Evolutionary conservation across 2,113 vertebrate species (phyloP), one percentile per base, ranked within the genome.

Genomic region (Chloropsis hardwickii): DNA sequence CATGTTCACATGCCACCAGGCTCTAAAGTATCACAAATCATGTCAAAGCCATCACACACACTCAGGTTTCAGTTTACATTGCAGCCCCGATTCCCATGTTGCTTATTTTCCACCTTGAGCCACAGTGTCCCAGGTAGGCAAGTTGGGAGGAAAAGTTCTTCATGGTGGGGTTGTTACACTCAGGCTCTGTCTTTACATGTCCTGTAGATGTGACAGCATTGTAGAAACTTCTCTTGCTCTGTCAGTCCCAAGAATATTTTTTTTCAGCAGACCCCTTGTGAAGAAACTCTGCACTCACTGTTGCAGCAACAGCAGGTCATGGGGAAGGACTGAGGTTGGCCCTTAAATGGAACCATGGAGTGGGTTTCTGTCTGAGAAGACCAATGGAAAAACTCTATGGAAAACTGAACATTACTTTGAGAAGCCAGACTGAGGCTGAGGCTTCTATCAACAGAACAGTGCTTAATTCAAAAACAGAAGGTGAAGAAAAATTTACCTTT

Each of bases 151-250:
- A 45, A 25, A 79, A 51, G 5, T 11, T 82, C 39, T 35, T 80
- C 10, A 7, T 15, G 24, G 14, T 51, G 24, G 37, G 4, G 5
- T 60, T 0, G 1, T 31, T 40, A 14, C 6, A 14, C 8, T 72
- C 50, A 61, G 27, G 9, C 45, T 69, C 45, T 81, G 9, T 31
- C 28, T 57, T 58, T 16, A 42, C 5, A 4, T 12, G 19, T 45
- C 28, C 67, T 57, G 37, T n/a, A 73, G 37, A 23, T 18, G 15
- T 12, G n/a, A n/a, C 2, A 28, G 11, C 13, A n/a, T 1, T 1
- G 0, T 8, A n/a, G n/a, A 42, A 18, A 74, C 17, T 81, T 81
- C 31, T 62, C 39, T 37, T 79, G 23, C 6, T 48, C 10, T 71
- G 11, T 50, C 61, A 78, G 39, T 62, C 6, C 33, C 47, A 54